Conservation (phyloP, 1,140 invertebrate species). For the Monomorium pharaonis region DNA sequence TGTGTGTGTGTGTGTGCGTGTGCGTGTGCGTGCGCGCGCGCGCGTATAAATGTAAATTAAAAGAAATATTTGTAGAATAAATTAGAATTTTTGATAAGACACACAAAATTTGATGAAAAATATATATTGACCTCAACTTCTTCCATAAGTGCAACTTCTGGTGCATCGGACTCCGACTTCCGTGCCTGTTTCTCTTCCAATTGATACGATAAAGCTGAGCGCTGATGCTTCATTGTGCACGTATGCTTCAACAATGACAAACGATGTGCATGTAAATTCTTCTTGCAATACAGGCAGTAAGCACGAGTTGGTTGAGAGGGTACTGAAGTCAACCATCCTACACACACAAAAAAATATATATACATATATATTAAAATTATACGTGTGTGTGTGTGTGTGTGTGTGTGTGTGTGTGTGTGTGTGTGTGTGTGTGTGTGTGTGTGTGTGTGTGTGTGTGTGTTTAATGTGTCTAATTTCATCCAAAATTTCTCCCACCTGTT, state of each 20-base stretch:
- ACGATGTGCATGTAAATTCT: slow-evolving; percentile 87
- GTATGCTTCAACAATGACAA: slow-evolving; percentile 87
- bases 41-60: too few species aligned
- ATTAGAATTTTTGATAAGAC: not conserved
- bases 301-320: slow-evolving; percentile 85
- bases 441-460: too few species aligned
- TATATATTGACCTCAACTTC: slow-evolving; percentile 54
- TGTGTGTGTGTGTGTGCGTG: too few species aligned
- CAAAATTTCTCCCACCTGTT: too few species aligned
- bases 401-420: too few species aligned
- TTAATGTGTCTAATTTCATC: too few species aligned
- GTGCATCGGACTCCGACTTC: slow-evolving; percentile 5
- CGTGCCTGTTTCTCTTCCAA: slow-evolving; percentile 66
- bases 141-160: slow-evolving; percentile 39
- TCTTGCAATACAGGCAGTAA: slow-evolving; percentile 86
- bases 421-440: too few species aligned
- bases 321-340: slow-evolving; percentile 86
- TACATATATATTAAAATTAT: slow-evolving; percentile 6
- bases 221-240: slow-evolving; percentile 86
- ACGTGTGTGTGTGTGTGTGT: too few species aligned
- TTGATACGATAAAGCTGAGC: slow-evolving; percentile 82
- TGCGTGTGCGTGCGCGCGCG: too few species aligned
- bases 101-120: not conserved
- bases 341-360: too few species aligned
- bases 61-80: not conserved